Percentiles rank a stretch among this genome's conserved stretches.
Conservation (phyloP, 1,140 invertebrate genomes). For the Caerostris darwini region DNA sequence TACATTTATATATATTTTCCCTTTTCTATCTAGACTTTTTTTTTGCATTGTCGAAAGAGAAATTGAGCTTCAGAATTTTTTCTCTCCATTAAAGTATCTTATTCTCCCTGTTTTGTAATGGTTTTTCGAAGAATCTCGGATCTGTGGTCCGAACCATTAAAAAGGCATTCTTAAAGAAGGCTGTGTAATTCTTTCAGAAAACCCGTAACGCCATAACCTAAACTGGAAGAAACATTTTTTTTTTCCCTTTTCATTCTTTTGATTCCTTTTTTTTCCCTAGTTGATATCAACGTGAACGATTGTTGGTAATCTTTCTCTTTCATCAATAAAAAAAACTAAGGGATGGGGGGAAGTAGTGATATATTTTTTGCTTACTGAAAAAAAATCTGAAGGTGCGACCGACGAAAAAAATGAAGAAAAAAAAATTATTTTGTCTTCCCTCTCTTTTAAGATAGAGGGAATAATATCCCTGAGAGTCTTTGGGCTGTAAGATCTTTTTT, state of each 20-base stretch:
- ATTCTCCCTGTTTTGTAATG: too few relatives aligned
- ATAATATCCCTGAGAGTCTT: background rate
- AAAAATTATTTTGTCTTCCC: background rate
- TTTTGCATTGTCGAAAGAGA: too few relatives aligned
- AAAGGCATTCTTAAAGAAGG: conserved; percentile 27
- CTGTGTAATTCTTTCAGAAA: conserved; percentile 34
- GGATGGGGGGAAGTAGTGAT: background rate
- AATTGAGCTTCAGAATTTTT: too few relatives aligned
- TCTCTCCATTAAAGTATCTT: too few relatives aligned
- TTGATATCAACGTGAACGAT: conserved; percentile 41
- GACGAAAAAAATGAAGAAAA: background rate
- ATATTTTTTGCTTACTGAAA: background rate
- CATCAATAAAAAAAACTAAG: conserved; percentile 29
- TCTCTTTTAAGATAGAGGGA: background rate
- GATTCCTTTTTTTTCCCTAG: background rate
- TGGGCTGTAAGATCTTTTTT: background rate
- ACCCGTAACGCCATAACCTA: conserved; percentile 9
- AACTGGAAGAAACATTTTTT: background rate
- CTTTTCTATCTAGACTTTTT: too few relatives aligned
- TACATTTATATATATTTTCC: too few relatives aligned
- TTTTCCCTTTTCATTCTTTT: background rate
- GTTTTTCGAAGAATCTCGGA: background rate
- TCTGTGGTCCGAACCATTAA: background rate
- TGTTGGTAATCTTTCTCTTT: conserved; percentile 64
- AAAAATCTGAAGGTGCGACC: conserved; percentile 11